Percentiles rank a stretch among this genome's conserved stretches.
These are phyloP conservation scores for Drosophila bipectinata DNA, from an alignment of 1,140 invertebrate species.

Conservation along the genomic window DNA sequence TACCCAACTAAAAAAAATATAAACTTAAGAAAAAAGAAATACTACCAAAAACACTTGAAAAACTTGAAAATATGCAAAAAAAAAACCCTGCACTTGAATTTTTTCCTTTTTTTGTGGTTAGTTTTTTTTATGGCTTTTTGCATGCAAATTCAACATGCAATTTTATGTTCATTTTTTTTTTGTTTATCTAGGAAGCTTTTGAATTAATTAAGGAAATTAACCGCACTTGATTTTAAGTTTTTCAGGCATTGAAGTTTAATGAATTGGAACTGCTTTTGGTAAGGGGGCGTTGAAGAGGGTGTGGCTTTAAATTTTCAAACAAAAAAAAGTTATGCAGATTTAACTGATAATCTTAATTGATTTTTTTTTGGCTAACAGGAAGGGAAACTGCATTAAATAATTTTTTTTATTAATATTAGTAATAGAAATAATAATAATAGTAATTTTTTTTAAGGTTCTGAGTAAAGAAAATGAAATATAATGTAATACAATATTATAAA, in stretches of 20 bases:
- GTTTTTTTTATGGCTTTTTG: slow-evolving; percentile 7
- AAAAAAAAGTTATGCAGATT: too few species aligned
- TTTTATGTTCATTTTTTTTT: slow-evolving; percentile 17
- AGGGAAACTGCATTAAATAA: too few species aligned
- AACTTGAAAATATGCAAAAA: neutral
- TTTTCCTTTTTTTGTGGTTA: neutral
- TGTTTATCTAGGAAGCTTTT: slow-evolving; percentile 16
- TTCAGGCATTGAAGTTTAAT: slow-evolving; percentile 10
- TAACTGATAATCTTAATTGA: too few species aligned
- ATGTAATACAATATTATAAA: too few species aligned
- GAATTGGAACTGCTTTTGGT: neutral
- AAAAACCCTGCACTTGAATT: slow-evolving; percentile 37
- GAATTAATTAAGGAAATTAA: slow-evolving; percentile 44
- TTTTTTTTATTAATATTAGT: too few species aligned
- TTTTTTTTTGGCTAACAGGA: too few species aligned
- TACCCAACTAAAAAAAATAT: slow-evolving; percentile 10
- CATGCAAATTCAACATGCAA: slow-evolving; percentile 37
- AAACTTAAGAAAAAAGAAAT: slow-evolving; percentile 15
- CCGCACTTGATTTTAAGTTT: slow-evolving; percentile 1
- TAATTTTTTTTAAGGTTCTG: too few species aligned
- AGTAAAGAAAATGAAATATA: too few species aligned
- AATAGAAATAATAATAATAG: too few species aligned
- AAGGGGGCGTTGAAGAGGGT: too few species aligned
- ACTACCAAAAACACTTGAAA: neutral
- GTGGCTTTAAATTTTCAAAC: neutral